A percentile compares a stretch with the other conserved stretches of the same genome.
Conservation (phyloP, 2,888 invertebrate genomes). For the Azorinus chamasolen region DNA sequence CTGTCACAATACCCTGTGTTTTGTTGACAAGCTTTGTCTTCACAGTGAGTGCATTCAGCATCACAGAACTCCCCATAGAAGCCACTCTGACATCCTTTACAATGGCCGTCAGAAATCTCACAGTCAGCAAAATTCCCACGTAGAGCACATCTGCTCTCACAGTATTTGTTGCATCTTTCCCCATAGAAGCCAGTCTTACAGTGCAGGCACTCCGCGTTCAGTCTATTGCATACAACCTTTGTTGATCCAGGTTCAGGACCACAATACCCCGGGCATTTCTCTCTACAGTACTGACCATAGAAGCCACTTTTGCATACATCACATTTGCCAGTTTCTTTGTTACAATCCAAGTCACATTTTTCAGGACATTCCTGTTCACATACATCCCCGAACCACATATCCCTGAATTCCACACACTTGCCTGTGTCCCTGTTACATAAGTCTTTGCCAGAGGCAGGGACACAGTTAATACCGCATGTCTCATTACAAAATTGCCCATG, state of each 20-base stretch:
- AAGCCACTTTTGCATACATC: slow-evolving; percentile 34
- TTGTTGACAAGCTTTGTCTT: slow-evolving; percentile 40
- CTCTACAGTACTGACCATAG: slow-evolving; percentile 38
- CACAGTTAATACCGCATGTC: slow-evolving; percentile 24
- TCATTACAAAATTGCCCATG: slow-evolving; percentile 26
- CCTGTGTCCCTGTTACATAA: slow-evolving; percentile 41
- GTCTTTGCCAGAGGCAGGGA: too few relatives aligned
- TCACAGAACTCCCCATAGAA: slow-evolving; percentile 34
- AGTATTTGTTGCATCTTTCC: slow-evolving; percentile 10
- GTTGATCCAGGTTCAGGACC: slow-evolving; percentile 19
- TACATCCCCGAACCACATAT: slow-evolving; percentile 19
- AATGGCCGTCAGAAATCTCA: slow-evolving; percentile 31
- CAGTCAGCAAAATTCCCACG: neutral
- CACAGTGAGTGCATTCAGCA: slow-evolving; percentile 16
- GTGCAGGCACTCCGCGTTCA: slow-evolving; percentile 36
- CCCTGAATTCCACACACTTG: slow-evolving; percentile 31
- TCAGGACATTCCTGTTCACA: slow-evolving; percentile 28
- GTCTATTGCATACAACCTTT: slow-evolving; percentile 20
- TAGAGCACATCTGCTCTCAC: slow-evolving; percentile 17
- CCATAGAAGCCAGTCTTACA: slow-evolving; percentile 40
- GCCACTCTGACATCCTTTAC: slow-evolving; percentile 29
- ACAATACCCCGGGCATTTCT: slow-evolving; percentile 43
- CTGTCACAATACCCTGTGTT: slow-evolving; percentile 29
- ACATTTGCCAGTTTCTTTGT: slow-evolving; percentile 37
- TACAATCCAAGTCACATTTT: slow-evolving; percentile 29